Conservation (phyloP, 2,113 vertebrate species). For the Mustela nigripes region DNA sequence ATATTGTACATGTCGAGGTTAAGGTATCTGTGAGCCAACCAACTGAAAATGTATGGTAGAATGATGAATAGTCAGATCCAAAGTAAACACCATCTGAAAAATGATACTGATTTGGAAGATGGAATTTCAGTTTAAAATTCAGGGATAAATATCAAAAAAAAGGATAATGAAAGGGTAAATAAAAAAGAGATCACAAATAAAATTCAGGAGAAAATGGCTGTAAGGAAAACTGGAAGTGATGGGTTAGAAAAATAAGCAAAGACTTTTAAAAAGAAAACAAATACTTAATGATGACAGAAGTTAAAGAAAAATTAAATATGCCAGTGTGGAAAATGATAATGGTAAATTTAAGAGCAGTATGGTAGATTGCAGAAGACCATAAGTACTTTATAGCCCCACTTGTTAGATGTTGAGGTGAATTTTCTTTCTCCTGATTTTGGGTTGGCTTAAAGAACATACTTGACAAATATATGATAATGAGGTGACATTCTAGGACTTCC, state of each 20-base stretch:
- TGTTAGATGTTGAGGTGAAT: background rate
- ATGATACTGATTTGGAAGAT: background rate
- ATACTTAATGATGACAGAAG: background rate
- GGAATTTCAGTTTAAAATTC: background rate
- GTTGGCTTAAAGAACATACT: background rate
- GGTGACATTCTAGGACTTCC: background rate
- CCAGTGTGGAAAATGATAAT: background rate
- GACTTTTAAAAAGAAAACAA: background rate
- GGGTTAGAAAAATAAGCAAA: background rate
- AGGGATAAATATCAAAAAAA: background rate
- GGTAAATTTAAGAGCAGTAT: background rate
- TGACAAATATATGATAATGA: background rate
- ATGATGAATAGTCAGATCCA: background rate
- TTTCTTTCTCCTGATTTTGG: background rate
- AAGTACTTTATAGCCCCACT: background rate
- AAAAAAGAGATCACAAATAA: background rate
- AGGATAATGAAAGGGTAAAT: background rate
- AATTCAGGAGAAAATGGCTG: background rate
- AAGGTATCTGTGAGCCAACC: background rate
- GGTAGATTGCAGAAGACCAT: background rate
- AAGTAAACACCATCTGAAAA: background rate
- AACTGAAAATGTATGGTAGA: background rate
- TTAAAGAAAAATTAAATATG: background rate
- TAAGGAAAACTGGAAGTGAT: background rate
- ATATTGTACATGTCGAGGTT: background rate